Evolutionary conservation across 2,113 vertebrate genomes (phyloP).

Genomic region (Cisticola juncidis): DNA sequence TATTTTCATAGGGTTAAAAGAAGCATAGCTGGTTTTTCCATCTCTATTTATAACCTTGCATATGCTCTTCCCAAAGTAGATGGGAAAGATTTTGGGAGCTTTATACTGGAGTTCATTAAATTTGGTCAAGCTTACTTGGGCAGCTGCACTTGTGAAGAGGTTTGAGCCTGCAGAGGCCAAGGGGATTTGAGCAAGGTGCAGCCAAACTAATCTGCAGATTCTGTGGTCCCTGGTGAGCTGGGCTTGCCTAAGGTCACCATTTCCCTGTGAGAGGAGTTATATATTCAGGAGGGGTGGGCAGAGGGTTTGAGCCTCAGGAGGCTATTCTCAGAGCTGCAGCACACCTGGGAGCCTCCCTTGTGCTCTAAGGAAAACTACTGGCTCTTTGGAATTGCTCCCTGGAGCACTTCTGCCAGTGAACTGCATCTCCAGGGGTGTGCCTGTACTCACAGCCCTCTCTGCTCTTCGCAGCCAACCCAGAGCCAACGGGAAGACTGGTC

Average conservation of each 20-base stretch:
- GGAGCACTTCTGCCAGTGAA: background rate
- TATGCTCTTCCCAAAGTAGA: background rate
- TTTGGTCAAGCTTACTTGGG: background rate
- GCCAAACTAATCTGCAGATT: background rate
- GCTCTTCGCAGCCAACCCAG: background rate
- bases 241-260: background rate
- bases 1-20: slow-evolving; percentile 18
- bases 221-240: background rate
- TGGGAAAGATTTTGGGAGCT: background rate
- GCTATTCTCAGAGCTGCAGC: background rate
- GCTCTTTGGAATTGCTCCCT: background rate
- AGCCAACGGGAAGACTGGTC: background rate
- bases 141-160: background rate
- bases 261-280: fast-evolving
- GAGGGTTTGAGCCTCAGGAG: background rate
- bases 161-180: background rate
- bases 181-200: background rate
- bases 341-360: background rate
- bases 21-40: background rate
- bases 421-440: background rate
- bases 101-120: background rate
- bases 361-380: background rate
- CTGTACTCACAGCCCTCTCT: background rate
- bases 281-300: background rate
- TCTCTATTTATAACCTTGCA: slow-evolving; percentile 12